Conservation (phyloP, 2,797 vertebrate species). For the Myripristis murdjan region DNA sequence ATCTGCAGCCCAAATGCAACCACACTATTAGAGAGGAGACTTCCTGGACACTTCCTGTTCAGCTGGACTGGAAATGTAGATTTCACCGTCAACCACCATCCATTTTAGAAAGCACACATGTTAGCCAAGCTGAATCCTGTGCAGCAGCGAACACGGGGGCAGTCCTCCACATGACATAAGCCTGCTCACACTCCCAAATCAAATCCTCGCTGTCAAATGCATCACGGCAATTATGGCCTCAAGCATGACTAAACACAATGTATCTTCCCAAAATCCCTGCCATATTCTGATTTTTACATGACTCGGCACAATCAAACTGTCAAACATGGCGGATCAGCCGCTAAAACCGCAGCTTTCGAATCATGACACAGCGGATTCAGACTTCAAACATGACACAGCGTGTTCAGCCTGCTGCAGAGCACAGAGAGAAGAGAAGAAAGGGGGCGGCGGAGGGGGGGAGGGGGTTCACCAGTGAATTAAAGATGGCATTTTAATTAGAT, state of each 20-base stretch:
- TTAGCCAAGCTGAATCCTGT: conserved; percentile 6
- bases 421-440: conserved; percentile 31
- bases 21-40: too few species aligned
- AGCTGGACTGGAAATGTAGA: not conserved
- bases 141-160: not conserved
- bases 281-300: conserved; percentile 35
- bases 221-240: conserved; percentile 24
- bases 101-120: conserved; percentile 28
- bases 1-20: too few species aligned
- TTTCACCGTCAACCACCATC: not conserved
- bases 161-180: conserved; percentile 9
- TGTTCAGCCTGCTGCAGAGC: conserved; percentile 77
- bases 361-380: conserved; percentile 75
- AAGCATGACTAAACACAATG: conserved; percentile 29
- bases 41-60: not conserved
- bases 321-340: conserved; percentile 65
- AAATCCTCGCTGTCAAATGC: conserved; percentile 19
- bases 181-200: conserved; percentile 17
- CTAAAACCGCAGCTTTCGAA: conserved; percentile 53
- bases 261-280: conserved; percentile 36
- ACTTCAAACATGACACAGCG: conserved; percentile 76
- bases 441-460: conserved; percentile 13
- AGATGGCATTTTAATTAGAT: conserved; percentile 83
- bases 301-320: conserved; percentile 47
- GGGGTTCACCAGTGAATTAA: conserved; percentile 69